Evolutionary conservation across 1,140 invertebrate species (phyloP).

Genomic region (Pachypeltis micranthus): DNA sequence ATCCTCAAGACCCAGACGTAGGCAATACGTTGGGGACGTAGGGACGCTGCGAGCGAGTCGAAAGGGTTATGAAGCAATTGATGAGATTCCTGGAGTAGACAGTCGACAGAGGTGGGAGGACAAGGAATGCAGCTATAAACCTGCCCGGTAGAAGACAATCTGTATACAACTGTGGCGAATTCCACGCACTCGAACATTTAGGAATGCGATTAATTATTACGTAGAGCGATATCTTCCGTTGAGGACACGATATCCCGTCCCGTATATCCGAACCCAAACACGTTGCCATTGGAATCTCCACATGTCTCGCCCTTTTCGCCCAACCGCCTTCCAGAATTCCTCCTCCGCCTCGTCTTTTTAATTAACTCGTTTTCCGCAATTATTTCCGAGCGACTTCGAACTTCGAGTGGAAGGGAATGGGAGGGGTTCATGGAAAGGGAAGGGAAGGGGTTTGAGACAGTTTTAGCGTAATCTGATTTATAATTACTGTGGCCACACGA

Average conservation of each 20-base stretch:
- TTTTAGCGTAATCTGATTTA: no score
- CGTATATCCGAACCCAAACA: not conserved
- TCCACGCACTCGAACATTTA: not conserved
- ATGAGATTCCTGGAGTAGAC: not conserved
- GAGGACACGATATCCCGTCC: not conserved
- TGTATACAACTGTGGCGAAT: not conserved
- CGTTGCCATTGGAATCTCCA: not conserved
- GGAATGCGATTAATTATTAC: conserved; percentile 11
- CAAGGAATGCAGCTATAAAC: not conserved
- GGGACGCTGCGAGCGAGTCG: no score
- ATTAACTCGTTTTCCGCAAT: no score
- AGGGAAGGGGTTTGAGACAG: no score
- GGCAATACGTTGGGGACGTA: not conserved
- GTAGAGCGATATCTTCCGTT: not conserved
- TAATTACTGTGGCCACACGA: no score
- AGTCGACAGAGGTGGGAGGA: not conserved
- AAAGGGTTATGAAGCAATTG: conserved; percentile 10
- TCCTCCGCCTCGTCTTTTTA: not conserved
- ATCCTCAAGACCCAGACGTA: no score
- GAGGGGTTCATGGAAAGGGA: no score
- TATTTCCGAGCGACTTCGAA: no score
- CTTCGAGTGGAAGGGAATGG: no score
- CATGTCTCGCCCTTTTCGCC: not conserved
- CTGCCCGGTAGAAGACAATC: not conserved
- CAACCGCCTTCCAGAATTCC: not conserved